A percentile compares a stretch with the other conserved stretches of the same genome.
Evolutionary conservation across 1,140 invertebrate species (phyloP).

Genomic region (Galendromus occidentalis): DNA sequence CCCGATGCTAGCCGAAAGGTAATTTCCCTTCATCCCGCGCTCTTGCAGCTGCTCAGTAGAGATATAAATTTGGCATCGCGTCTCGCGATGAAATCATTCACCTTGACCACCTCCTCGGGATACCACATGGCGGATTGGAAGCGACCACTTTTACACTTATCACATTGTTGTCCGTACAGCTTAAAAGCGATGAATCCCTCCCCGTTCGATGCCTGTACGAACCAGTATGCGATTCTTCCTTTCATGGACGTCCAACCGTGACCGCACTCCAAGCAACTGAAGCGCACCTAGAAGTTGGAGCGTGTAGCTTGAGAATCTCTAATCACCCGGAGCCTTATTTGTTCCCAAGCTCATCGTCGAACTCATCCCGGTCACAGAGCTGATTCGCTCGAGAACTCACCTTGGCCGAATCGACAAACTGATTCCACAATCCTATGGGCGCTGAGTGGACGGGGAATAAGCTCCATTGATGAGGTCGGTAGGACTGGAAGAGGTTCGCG

Average conservation of each 20-base stretch:
- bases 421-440: conserved; percentile 16
- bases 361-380: too few species aligned
- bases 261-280: conserved; percentile 27
- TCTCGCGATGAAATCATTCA: conserved; percentile 15
- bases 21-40: too few species aligned
- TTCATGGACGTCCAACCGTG: conserved; percentile 37
- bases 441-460: conserved; percentile 15
- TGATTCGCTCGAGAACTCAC: conserved; percentile 23
- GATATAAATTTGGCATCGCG: background rate
- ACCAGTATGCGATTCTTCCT: conserved; percentile 33
- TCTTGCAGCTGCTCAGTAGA: background rate
- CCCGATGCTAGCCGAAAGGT: too few species aligned
- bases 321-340: too few species aligned
- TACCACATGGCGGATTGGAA: conserved; percentile 35
- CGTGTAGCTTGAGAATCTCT: background rate
- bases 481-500: conserved; percentile 19
- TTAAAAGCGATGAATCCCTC: conserved; percentile 30
- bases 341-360: too few species aligned
- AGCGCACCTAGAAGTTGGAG: background rate
- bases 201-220: conserved; percentile 26
- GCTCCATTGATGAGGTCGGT: conserved; percentile 19
- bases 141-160: conserved; percentile 26
- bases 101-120: conserved; percentile 34
- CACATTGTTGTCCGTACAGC: conserved; percentile 33
- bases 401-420: conserved; percentile 23